phyloP scores from a whole-genome alignment of 2,797 vertebrate genomes.

The Trichosurus vulpecula region DNA sequence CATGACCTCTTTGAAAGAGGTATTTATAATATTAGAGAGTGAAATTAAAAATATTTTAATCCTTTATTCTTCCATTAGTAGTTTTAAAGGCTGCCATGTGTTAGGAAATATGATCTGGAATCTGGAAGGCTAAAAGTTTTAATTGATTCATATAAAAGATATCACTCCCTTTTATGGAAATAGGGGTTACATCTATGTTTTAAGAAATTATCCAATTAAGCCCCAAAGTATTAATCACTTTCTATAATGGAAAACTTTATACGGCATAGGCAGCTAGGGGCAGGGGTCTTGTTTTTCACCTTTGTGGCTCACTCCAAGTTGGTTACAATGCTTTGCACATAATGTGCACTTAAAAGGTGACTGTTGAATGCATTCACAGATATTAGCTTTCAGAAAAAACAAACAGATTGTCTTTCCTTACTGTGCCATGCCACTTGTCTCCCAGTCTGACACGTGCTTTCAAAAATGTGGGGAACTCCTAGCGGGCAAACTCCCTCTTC shows the following conservation, averaged over 20 bases:
- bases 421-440: neutral
- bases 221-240: neutral
- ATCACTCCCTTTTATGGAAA: neutral
- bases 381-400: neutral
- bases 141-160: neutral
- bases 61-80: neutral
- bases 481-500: neutral
- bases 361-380: neutral
- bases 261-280: neutral
- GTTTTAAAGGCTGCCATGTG: neutral
- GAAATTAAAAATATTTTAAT: neutral
- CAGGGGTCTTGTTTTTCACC: neutral
- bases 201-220: neutral
- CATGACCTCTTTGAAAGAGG: neutral
- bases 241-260: neutral
- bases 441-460: neutral
- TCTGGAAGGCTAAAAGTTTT: neutral
- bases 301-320: neutral
- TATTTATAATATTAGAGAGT: neutral
- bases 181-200: neutral
- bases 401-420: neutral
- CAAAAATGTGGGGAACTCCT: neutral
- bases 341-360: neutral
- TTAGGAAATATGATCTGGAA: neutral
- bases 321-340: neutral